Evolutionary conservation across 2,888 invertebrate genomes (phyloP), one percentile per base, ranked within the genome.

Genomic region (Spilarctia lutea): DNA sequence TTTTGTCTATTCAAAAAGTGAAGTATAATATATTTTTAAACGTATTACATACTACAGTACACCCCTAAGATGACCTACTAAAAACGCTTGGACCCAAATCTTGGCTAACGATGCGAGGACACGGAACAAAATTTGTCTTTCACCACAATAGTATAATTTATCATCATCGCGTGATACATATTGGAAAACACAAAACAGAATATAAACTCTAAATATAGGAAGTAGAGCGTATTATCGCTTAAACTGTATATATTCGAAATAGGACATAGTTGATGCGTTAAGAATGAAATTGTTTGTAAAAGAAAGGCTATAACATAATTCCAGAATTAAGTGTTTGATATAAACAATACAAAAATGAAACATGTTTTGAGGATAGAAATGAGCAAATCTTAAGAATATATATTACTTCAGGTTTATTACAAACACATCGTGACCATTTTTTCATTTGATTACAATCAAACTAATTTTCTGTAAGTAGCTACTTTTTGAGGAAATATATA

Each of bases 71-170:
- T 75, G 68, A 66, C 69, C 68, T 70, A 68, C 71, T 69, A 80
- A 79, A 85, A 84, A 60, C 73, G 71, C 77, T 83, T 77, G 77
- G 82, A 83, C 84, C 83, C 85, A 87, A 89, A 90, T 91, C 88
- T 88, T 86, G 78, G 81, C 83, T 89, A 90, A 91, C 89, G 90
- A 89, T 88, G 88, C 88, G 85, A 81, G 86, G 90, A 90, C 89
- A 89, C 86, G 90, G 87, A 89, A 90, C 90, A 87, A 92, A 91
- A 92, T 92, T 92, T 92, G 91, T 92, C 91, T 90, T 90, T 88
- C 87, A 87, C 87, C 87, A 85, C 81, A 83, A 81, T 85, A 79
- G 77, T 69, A 76, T 85, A 83, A 92, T 93, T 91, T 91, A 91
- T 92, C 91, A 91, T 88, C 81, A 86, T 84, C 86, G 84, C 79